Conservation (phyloP, 2,113 vertebrate species). For the Dipodomys ordii region DNA sequence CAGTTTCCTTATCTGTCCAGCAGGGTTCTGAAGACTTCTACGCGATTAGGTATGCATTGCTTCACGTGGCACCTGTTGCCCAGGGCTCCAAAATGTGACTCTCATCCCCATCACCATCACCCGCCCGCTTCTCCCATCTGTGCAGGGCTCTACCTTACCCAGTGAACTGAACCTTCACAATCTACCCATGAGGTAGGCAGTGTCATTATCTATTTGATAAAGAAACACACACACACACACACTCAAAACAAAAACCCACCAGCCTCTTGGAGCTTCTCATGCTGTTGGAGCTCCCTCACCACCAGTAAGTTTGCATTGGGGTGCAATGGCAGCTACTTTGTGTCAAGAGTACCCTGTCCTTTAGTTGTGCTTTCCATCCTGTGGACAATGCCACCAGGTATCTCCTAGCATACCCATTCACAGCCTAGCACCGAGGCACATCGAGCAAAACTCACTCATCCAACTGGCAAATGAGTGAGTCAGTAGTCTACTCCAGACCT, state of each 20-base stretch:
- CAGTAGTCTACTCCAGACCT: not conserved
- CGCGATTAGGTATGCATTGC: accelerated
- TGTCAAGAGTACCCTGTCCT: not conserved
- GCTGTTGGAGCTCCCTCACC: not conserved
- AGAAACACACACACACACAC: not conserved
- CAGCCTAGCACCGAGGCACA: not conserved
- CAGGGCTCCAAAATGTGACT: not conserved
- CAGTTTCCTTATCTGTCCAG: not conserved
- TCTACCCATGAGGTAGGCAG: not conserved
- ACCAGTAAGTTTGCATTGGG: accelerated
- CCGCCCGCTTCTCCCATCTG: not conserved
- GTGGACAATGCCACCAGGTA: not conserved
- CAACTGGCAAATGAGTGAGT: not conserved
- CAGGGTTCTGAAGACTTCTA: too few species aligned
- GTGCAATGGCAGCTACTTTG: not conserved
- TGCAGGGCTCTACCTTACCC: not conserved
- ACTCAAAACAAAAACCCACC: too few species aligned
- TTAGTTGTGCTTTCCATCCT: accelerated
- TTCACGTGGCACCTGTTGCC: not conserved
- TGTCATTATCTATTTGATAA: not conserved
- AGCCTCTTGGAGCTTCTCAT: accelerated
- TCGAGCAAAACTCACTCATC: not conserved
- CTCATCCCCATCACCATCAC: not conserved
- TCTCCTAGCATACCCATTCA: not conserved
- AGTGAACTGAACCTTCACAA: not conserved